Base-by-base conservation (phyloP, 2,113 vertebrate species). In the Ciconia boyciana region DNA sequence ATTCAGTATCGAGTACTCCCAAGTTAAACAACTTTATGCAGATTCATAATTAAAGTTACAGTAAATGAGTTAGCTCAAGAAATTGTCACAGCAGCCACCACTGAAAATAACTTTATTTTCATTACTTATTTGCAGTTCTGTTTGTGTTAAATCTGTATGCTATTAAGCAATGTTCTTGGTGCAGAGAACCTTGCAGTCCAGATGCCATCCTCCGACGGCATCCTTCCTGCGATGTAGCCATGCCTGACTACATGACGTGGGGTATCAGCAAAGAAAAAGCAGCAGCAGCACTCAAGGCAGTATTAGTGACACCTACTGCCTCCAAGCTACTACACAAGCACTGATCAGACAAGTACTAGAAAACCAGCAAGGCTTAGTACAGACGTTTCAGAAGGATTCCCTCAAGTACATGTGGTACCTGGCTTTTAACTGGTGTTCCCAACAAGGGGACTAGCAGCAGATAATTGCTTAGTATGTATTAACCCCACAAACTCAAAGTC, bases 21-120 rank as follows among this genome's bases (percentile, higher is more conserved):
- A 86, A 75, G 64, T 83, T 80, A 57, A 93, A 93, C 55, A 80
- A 91, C 83, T 94, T 70, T 62, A 93, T 92, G 64, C 64, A 91
- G 60, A 95, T 89, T 96, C 80, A 82, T 92, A 84, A 87, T 89
- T 92, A 78, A 91, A 92, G 76, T 83, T 62, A 81, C 51, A 86
- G 44, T 43, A 91, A 89, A 90, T 57, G 84, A 96, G 82, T 90
- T 95, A 71, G 57, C 58, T 83, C 44, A 61, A 93, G 54, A 90
- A 95, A 90, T 61, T 83, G 70, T 52, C 84, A 93, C 34, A 87
- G 87, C 84, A 91, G 81, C 34, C 28, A 1, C 78, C 36, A 62
- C 89, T 65, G 88, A 79, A 80, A 92, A 90, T 88, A 88, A 82
- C 75, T 83, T 51, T 32, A 29, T 80, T 75, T 60, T 55, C 66